Conservation (phyloP, 2,888 invertebrate species). For the Congeria kusceri region DNA sequence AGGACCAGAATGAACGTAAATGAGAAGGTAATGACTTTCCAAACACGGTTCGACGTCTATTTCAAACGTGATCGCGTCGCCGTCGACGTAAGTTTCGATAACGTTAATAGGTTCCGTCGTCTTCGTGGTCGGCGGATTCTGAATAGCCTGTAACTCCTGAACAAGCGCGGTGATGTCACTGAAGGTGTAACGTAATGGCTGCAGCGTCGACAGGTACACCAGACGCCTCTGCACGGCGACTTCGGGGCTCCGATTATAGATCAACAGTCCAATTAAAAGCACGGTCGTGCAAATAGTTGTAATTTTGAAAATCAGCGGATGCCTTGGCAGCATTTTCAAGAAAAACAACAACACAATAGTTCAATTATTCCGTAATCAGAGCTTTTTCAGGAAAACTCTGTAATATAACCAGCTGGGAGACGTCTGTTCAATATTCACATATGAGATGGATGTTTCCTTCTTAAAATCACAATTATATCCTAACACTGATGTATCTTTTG, state of each 20-base stretch:
- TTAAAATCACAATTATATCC: too few species aligned
- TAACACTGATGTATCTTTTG: too few species aligned
- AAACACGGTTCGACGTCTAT: conserved; percentile 42
- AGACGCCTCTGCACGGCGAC: conserved; percentile 30
- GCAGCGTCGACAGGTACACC: not conserved
- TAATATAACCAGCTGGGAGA: too few species aligned
- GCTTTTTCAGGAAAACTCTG: too few species aligned
- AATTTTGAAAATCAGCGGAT: conserved; percentile 50
- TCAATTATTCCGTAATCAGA: too few species aligned
- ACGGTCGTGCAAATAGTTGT: conserved; percentile 36
- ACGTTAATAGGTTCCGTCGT: conserved; percentile 7
- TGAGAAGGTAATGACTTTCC: conserved; percentile 68
- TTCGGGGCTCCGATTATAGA: conserved; percentile 35
- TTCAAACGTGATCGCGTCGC: conserved; percentile 23
- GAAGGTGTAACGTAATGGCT: not conserved
- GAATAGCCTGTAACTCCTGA: too few species aligned
- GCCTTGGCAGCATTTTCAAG: conserved; percentile 51
- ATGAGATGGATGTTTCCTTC: too few species aligned
- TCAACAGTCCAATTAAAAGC: conserved; percentile 20
- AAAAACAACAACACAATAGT: too few species aligned
- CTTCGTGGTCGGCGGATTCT: conserved; percentile 35
- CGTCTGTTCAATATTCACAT: too few species aligned
- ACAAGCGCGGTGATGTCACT: too few species aligned
- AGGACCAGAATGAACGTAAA: conserved; percentile 83
- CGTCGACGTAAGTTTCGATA: conserved; percentile 28